A percentile compares a stretch with the other conserved stretches of the same genome.
Conservation (phyloP, 2,888 invertebrate genomes). For the Byasa hedistus region DNA sequence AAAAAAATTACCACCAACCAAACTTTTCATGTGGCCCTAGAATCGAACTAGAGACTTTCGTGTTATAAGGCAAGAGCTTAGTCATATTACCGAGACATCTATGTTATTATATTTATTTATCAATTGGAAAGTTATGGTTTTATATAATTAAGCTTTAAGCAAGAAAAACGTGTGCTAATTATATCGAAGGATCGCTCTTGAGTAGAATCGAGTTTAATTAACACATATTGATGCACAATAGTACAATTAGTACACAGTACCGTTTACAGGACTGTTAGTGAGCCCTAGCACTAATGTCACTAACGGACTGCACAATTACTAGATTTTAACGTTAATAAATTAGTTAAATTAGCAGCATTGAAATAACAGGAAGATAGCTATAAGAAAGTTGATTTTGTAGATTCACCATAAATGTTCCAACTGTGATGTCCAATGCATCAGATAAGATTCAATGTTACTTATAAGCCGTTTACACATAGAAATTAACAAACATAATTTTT, state of each 20-base stretch:
- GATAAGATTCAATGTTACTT: background rate
- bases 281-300: constrained; percentile 8
- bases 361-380: constrained; percentile 1
- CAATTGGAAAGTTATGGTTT: too few relatives aligned
- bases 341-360: constrained; percentile 17
- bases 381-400: background rate
- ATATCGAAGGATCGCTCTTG: constrained; percentile 12
- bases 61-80: too few relatives aligned
- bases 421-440: background rate
- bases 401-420: background rate
- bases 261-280: constrained; percentile 24
- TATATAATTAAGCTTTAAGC: too few relatives aligned
- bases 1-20: too few relatives aligned
- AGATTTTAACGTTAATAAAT: constrained; percentile 28
- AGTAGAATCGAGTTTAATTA: constrained; percentile 22
- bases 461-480: background rate
- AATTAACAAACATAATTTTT: too few relatives aligned
- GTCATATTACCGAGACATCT: too few relatives aligned
- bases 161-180: constrained; percentile 1
- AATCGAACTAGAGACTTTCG: too few relatives aligned
- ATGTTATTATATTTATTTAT: too few relatives aligned
- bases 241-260: constrained; percentile 25
- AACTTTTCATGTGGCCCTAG: too few relatives aligned
- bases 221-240: constrained; percentile 29
- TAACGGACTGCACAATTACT: constrained; percentile 29